These are phyloP conservation scores for Orgyia antiqua DNA, from an alignment of 2,888 invertebrate genomes.

Conservation along the genomic window DNA sequence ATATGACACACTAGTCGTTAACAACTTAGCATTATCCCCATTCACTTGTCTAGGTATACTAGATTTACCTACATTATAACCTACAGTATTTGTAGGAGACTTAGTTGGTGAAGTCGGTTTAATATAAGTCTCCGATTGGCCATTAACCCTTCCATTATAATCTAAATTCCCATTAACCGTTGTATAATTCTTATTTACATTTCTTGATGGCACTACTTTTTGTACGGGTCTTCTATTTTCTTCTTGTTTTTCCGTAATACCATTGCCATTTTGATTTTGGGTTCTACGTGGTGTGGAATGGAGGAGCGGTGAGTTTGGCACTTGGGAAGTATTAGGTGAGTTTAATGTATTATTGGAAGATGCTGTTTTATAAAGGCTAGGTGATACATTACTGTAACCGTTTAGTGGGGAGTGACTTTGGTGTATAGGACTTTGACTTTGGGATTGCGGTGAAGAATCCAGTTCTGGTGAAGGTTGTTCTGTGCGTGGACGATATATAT, in stretches of 20 bases:
- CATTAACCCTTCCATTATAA: slow-evolving; percentile 47
- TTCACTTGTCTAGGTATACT: slow-evolving; percentile 57
- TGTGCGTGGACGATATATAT: slow-evolving; percentile 85
- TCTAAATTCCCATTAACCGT: slow-evolving; percentile 68
- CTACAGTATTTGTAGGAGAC: slow-evolving; percentile 77
- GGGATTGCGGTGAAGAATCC: slow-evolving; percentile 64
- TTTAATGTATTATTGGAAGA: slow-evolving; percentile 47
- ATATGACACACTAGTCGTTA: slow-evolving; percentile 78
- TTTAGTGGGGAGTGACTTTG: slow-evolving; percentile 71
- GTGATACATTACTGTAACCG: slow-evolving; percentile 78
- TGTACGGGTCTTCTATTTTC: slow-evolving; percentile 84
- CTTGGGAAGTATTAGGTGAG: slow-evolving; percentile 52
- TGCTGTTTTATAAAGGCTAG: slow-evolving; percentile 54
- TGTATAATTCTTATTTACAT: slow-evolving; percentile 72
- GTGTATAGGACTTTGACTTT: slow-evolving; percentile 71
- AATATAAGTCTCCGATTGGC: slow-evolving; percentile 69
- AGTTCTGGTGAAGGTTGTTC: slow-evolving; percentile 77
- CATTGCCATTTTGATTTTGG: slow-evolving; percentile 46
- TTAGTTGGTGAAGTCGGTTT: slow-evolving; percentile 84
- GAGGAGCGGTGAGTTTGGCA: slow-evolving; percentile 66
- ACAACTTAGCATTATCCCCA: slow-evolving; percentile 66
- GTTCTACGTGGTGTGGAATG: slow-evolving; percentile 72
- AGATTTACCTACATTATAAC: slow-evolving; percentile 72
- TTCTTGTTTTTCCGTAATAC: slow-evolving; percentile 56
- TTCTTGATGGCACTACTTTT: slow-evolving; percentile 88